phyloP scores from a whole-genome alignment of 37 sponge, comb jelly and placozoan genomes.

The Cladorhizidae sp. region DNA sequence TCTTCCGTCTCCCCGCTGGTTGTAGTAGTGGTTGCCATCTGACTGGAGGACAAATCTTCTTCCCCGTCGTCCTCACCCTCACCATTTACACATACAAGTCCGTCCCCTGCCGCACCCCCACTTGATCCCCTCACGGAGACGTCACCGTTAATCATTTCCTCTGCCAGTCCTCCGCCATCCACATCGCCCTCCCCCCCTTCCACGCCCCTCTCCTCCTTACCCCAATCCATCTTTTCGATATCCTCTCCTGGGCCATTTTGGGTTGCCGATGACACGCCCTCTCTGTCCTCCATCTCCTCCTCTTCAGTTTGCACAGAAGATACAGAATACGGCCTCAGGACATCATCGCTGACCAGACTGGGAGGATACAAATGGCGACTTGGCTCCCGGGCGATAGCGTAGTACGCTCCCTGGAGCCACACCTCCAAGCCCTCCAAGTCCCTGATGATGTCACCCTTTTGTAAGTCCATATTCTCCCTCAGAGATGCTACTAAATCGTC shows the following conservation, averaged over 20 bases:
- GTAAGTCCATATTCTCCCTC: neutral
- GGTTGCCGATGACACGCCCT: neutral
- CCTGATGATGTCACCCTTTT: neutral
- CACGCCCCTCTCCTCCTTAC: neutral
- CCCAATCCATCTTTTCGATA: neutral
- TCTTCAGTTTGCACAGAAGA: neutral
- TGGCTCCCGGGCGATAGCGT: neutral
- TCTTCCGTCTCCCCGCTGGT: constrained; percentile 3
- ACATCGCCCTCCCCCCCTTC: neutral
- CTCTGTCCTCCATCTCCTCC: neutral
- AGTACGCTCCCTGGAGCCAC: neutral
- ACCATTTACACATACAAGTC: neutral
- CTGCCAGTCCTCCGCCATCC: neutral
- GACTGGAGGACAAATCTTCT: neutral
- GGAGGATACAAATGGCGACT: constrained; percentile 1
- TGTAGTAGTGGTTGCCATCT: neutral
- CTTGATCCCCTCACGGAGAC: neutral
- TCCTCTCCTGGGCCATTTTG: neutral
- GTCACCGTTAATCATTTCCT: neutral
- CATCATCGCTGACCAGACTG: neutral
- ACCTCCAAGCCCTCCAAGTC: constrained; percentile 2
- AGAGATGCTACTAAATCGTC: neutral
- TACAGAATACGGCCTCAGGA: neutral
- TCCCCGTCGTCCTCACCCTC: neutral
- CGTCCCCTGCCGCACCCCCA: neutral